Evolutionary conservation across 2,113 vertebrate genomes (phyloP), one percentile per base, ranked within the genome.

Genomic region (Dromaius novaehollandiae): DNA sequence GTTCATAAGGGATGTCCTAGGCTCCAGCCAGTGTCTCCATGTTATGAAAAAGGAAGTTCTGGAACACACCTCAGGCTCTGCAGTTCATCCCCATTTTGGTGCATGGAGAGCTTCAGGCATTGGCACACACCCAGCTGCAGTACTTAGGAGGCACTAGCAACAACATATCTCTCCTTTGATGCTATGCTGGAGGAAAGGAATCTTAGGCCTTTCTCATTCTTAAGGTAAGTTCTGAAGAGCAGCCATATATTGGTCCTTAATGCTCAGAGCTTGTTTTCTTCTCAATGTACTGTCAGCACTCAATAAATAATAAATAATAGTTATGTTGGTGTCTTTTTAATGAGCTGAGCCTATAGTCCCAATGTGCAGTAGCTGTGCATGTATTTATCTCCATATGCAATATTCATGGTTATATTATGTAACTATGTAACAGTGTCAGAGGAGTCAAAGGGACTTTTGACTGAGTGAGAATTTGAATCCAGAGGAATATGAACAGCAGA

Each of bases 381-480:
- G 82, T 44, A 64, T n/a, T n/a, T 83, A 61, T 94, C 69, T 85
- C 70, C 24, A 17, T 48, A 48, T 95, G 79, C 77, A 91, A 16
- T 89, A 74, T 95, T 96, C 91, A 95, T 95, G 48, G n/a, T 16
- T 85, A 6, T 56, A 15, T 97, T 95, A 91, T n/a, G 44, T 90
- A 97, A 96, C 69, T 2, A 4, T 46, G 5, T 30, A 82, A 71
- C 3, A 51, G 24, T n/a, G 38, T 65, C 70, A 79, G 40, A 71
- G 75, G 86, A 75, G 24, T 86, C 65, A 73, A 64, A 79, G 86
- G 51, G 58, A 90, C 83, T 82, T 56, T 30, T 87, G 66, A 32
- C 48, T 61, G 38, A 70, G 26, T 53, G 68, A 92, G 46, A 50
- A 65, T 58, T 64, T 88, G 40, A 68, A 89, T 55, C 63, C 53